These are phyloP conservation scores for Ardeotis arabs DNA, from an alignment of 2,113 vertebrate genomes.

Conservation along the genomic window DNA sequence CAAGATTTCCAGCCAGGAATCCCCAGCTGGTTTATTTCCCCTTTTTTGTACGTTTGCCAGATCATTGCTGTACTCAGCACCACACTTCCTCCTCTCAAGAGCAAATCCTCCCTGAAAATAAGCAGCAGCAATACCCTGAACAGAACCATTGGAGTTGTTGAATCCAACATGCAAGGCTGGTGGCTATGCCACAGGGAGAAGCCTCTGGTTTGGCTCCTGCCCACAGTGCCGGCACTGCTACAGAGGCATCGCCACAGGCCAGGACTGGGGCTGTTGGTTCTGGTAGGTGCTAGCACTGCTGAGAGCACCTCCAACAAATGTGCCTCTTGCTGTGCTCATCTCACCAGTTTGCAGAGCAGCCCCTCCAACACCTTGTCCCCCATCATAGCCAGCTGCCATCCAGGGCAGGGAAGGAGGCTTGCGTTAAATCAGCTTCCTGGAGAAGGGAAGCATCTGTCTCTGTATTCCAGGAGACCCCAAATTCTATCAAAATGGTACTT, in stretches of 20 bases:
- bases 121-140: background rate
- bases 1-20: slow-evolving; percentile 37
- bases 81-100: background rate
- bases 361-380: background rate
- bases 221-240: fast-evolving
- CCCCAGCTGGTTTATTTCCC: slow-evolving; percentile 31
- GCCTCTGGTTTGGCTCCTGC: background rate
- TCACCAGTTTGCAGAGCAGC: background rate
- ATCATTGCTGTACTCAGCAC: background rate
- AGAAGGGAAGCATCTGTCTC: background rate
- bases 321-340: background rate
- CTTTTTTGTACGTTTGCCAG: slow-evolving; percentile 10
- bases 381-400: fast-evolving
- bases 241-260: no score
- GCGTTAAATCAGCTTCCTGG: background rate
- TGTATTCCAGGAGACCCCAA: background rate
- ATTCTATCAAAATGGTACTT: background rate
- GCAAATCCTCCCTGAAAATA: background rate
- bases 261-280: no score
- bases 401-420: background rate
- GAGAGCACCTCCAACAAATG: fast-evolving
- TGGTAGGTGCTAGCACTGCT: background rate
- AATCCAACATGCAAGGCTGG: fast-evolving
- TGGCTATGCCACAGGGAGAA: fast-evolving
- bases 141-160: background rate